Percentiles rank a stretch among this genome's conserved stretches.
phyloP scores from a whole-genome alignment of 2,888 invertebrate genomes.

The Hirtodrosophila cameraria region DNA sequence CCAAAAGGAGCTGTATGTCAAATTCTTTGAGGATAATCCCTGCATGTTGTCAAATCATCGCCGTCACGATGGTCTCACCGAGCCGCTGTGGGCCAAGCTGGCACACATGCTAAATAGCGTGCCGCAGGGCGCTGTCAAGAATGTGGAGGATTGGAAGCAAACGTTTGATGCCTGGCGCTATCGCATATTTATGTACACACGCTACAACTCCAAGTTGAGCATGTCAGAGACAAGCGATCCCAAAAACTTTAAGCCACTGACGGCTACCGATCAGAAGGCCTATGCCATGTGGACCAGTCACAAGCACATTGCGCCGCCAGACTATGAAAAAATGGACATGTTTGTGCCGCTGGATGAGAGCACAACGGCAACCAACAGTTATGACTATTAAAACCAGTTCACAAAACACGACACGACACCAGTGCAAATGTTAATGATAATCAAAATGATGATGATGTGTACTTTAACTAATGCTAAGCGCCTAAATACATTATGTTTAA shows the following conservation, averaged over 20 bases:
- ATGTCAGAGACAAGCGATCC: constrained; percentile 80
- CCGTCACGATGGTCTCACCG: constrained; percentile 78
- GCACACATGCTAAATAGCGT: constrained; percentile 79
- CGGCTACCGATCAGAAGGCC: constrained; percentile 81
- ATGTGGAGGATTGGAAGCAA: constrained; percentile 82
- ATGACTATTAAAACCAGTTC: constrained; percentile 70
- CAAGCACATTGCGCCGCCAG: constrained; percentile 75
- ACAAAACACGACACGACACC: constrained; percentile 26
- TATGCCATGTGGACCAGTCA: constrained; percentile 82
- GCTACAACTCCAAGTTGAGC: constrained; percentile 81
- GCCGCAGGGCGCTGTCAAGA: constrained; percentile 81
- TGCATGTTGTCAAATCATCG: constrained; percentile 80
- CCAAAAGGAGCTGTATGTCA: constrained; percentile 81
- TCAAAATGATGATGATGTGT: constrained; percentile 58
- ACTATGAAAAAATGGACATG: constrained; percentile 80
- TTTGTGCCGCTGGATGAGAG: constrained; percentile 76
- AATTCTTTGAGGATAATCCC: constrained; percentile 81
- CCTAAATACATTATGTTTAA: constrained; percentile 65
- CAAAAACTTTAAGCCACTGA: constrained; percentile 80
- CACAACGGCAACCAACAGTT: constrained; percentile 73
- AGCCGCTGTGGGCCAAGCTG: constrained; percentile 79
- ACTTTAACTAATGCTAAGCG: constrained; percentile 73
- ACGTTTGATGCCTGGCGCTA: constrained; percentile 82
- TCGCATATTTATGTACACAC: constrained; percentile 82
- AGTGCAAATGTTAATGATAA: constrained; percentile 59